Evolutionary conservation across 1,140 invertebrate genomes (phyloP).

Genomic region (Triops longicaudatus): DNA sequence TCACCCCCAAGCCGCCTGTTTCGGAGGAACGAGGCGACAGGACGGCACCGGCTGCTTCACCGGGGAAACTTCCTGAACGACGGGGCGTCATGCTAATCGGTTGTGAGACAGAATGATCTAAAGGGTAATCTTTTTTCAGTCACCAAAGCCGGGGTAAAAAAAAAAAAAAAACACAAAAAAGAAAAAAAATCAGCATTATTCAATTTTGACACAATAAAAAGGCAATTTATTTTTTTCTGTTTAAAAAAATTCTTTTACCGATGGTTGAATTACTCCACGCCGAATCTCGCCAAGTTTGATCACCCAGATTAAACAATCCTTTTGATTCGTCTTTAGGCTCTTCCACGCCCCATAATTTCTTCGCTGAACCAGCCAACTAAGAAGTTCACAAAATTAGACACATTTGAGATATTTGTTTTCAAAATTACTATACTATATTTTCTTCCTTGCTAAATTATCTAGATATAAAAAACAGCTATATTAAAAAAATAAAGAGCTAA

Average conservation of each 20-base stretch:
- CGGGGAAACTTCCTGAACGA: constrained; percentile 41
- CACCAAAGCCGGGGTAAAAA: not conserved
- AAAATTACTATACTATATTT: no score
- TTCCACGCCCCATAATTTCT: constrained; percentile 77
- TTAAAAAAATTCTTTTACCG: constrained; percentile 12
- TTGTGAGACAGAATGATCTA: constrained; percentile 66
- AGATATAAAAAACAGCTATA: no score
- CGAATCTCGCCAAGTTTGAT: constrained; percentile 75
- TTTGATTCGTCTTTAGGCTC: constrained; percentile 56
- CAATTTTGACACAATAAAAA: constrained; percentile 20
- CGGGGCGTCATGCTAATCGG: constrained; percentile 59
- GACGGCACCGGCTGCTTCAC: constrained; percentile 37
- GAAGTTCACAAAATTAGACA: constrained; percentile 36
- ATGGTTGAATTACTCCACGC: constrained; percentile 67
- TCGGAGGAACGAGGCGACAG: constrained; percentile 59
- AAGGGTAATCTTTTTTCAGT: constrained; percentile 34
- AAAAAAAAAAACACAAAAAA: no score
- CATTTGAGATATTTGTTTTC: not conserved
- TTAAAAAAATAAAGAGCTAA: no score
- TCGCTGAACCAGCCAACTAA: constrained; percentile 73
- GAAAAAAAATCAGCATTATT: constrained; percentile 12
- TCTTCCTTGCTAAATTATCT: no score
- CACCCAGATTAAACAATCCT: constrained; percentile 67
- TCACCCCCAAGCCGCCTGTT: constrained; percentile 78
- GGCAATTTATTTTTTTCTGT: not conserved